Conservation (phyloP, 1,140 invertebrate species). For the Limonius californicus region DNA sequence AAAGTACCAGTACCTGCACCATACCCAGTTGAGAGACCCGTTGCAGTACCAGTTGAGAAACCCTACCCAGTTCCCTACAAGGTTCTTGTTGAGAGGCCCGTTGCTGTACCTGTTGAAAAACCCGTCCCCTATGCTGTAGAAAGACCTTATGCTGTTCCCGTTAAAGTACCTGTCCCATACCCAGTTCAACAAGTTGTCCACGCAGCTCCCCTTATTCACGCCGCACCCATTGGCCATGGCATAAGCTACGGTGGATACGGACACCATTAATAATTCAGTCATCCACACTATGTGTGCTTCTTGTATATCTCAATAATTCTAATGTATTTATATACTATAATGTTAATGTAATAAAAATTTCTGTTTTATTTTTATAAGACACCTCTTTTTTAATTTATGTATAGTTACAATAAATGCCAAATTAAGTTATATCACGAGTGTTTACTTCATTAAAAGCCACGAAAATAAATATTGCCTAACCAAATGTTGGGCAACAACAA, state of each 20-base stretch:
- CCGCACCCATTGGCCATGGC: neutral
- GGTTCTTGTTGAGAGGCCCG: constrained; percentile 46
- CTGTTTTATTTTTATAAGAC: constrained; percentile 7
- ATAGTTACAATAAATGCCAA: constrained; percentile 1
- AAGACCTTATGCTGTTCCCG: constrained; percentile 53
- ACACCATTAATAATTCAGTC: constrained; percentile 48
- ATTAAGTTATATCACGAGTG: neutral
- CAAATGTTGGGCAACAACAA: too few species aligned
- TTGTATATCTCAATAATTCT: constrained; percentile 36
- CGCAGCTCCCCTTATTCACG: constrained; percentile 20
- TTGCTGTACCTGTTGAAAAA: constrained; percentile 52
- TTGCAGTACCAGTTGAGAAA: constrained; percentile 53
- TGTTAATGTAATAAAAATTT: constrained; percentile 7
- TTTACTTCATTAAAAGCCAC: neutral
- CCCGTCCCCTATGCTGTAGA: constrained; percentile 47
- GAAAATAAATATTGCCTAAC: too few species aligned
- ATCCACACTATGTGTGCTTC: constrained; percentile 48
- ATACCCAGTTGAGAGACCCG: constrained; percentile 52
- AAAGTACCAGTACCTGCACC: constrained; percentile 54
- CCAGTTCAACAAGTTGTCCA: constrained; percentile 32
- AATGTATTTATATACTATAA: constrained; percentile 7
- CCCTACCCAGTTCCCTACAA: constrained; percentile 55
- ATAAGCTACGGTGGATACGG: constrained; percentile 47
- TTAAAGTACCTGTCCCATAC: constrained; percentile 44
- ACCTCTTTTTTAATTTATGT: neutral